These are phyloP conservation scores for Cosmopolites sordidus DNA, from an alignment of 2,888 invertebrate genomes.

Conservation along the genomic window DNA sequence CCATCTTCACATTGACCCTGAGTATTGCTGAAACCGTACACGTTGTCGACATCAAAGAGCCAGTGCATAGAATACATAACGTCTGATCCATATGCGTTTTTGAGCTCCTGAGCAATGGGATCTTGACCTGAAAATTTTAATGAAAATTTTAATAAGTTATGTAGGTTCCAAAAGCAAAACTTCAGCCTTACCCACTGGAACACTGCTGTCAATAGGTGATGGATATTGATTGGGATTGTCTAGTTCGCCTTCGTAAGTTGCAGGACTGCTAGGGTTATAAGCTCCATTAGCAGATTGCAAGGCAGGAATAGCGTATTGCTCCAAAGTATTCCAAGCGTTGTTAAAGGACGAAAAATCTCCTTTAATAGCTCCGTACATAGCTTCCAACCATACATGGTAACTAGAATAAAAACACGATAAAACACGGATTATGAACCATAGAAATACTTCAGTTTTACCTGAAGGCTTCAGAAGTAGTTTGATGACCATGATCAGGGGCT, in stretches of 20 bases:
- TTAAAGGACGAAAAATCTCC: conserved; percentile 33
- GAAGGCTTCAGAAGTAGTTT: conserved; percentile 34
- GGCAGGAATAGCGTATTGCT: conserved; percentile 31
- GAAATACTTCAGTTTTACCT: conserved; percentile 14
- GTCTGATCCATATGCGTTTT: too few species aligned
- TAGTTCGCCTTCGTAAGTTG: conserved; percentile 30
- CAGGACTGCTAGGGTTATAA: conserved; percentile 30
- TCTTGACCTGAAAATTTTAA: conserved; percentile 33
- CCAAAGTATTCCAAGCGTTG: conserved; percentile 30
- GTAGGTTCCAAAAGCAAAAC: too few species aligned
- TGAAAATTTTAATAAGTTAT: too few species aligned
- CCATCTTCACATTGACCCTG: too few species aligned
- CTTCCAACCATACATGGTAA: conserved; percentile 33
- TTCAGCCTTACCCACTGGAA: conserved; percentile 15
- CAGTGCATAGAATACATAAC: too few species aligned
- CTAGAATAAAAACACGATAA: not conserved
- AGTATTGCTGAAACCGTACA: too few species aligned
- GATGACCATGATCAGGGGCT: conserved; percentile 33
- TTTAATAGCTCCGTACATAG: conserved; percentile 29
- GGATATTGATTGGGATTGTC: conserved; percentile 31
- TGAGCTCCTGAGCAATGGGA: conserved; percentile 29
- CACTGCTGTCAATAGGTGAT: conserved; percentile 22
- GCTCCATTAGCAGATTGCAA: conserved; percentile 28
- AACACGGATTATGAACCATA: too few species aligned
- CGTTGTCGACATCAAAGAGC: too few species aligned